phyloP scores from a whole-genome alignment of 1,140 invertebrate species.

The Drosophila ambigua region DNA sequence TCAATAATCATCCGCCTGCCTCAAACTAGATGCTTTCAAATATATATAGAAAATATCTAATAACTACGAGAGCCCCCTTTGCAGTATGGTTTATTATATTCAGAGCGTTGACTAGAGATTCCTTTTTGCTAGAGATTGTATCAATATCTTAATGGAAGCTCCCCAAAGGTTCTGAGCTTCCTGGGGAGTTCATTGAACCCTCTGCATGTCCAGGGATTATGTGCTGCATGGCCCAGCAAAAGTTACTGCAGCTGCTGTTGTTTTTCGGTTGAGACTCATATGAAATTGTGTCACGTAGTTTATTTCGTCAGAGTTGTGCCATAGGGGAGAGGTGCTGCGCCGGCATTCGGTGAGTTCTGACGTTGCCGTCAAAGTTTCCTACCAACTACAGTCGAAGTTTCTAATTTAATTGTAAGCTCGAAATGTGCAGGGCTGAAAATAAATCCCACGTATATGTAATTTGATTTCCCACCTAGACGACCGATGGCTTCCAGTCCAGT shows the following conservation, averaged over 20 bases:
- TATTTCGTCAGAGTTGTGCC: slow-evolving; percentile 51
- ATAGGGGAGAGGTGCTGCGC: not conserved
- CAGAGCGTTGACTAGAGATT: no score
- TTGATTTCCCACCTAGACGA: slow-evolving; percentile 30
- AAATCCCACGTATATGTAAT: slow-evolving; percentile 49
- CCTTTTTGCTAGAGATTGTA: not conserved
- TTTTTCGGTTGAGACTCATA: slow-evolving; percentile 30
- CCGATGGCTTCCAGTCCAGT: not conserved
- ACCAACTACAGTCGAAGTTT: slow-evolving; percentile 50
- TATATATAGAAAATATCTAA: no score
- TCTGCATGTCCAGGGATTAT: slow-evolving; percentile 22
- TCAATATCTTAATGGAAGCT: not conserved
- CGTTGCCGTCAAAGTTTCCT: slow-evolving; percentile 38
- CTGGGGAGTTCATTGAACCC: slow-evolving; percentile 28
- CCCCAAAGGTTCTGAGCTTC: not conserved
- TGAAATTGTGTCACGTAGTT: slow-evolving; percentile 72
- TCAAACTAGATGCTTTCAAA: no score
- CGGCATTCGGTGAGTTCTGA: slow-evolving; percentile 27
- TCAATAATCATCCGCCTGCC: no score
- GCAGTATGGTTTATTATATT: no score
- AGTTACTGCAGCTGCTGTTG: slow-evolving; percentile 24
- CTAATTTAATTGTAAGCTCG: slow-evolving; percentile 71
- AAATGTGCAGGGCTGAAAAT: slow-evolving; percentile 51
- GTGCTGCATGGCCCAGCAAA: slow-evolving; percentile 9
- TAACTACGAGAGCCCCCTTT: no score